phyloP scores from a whole-genome alignment of 1,140 invertebrate genomes.

The Apolygus lucorum region DNA sequence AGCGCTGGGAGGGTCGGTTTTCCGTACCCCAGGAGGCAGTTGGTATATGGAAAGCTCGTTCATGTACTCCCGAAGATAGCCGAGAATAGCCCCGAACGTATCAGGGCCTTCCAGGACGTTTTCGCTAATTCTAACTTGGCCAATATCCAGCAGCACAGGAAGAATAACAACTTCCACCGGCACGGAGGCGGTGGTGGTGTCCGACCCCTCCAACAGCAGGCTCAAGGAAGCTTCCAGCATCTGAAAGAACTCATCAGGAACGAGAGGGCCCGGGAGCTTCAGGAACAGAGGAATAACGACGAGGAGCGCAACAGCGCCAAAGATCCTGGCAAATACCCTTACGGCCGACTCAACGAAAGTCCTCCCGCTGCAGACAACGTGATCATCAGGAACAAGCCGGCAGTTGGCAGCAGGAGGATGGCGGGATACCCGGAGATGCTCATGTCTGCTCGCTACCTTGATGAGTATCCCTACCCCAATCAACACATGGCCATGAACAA shows the following conservation, averaged over 20 bases:
- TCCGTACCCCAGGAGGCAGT: conserved; percentile 33
- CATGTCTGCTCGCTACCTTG: neutral
- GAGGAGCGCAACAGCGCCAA: conserved; percentile 47
- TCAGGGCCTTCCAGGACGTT: conserved; percentile 36
- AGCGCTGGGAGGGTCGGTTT: conserved; percentile 32
- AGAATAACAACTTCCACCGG: neutral
- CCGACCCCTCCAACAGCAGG: conserved; percentile 31
- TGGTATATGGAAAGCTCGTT: conserved; percentile 53
- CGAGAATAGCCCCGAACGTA: conserved; percentile 36
- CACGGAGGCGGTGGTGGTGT: conserved; percentile 9
- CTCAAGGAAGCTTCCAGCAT: conserved; percentile 55
- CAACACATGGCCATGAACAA: neutral
- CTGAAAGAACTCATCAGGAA: conserved; percentile 45
- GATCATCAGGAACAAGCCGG: neutral
- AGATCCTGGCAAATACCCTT: conserved; percentile 38
- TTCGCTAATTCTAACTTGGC: conserved; percentile 32
- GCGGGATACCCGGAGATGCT: neutral
- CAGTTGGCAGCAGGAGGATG: neutral
- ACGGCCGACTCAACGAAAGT: conserved; percentile 5
- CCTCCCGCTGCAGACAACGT: conserved; percentile 6
- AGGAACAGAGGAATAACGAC: conserved; percentile 51
- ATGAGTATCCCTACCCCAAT: neutral
- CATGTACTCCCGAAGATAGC: conserved; percentile 46
- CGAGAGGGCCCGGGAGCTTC: conserved; percentile 56
- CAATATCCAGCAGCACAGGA: too few species aligned